These are phyloP conservation scores for Ophthalmolycus amberensis DNA, from an alignment of 2,113 vertebrate genomes.

Conservation along the genomic window DNA sequence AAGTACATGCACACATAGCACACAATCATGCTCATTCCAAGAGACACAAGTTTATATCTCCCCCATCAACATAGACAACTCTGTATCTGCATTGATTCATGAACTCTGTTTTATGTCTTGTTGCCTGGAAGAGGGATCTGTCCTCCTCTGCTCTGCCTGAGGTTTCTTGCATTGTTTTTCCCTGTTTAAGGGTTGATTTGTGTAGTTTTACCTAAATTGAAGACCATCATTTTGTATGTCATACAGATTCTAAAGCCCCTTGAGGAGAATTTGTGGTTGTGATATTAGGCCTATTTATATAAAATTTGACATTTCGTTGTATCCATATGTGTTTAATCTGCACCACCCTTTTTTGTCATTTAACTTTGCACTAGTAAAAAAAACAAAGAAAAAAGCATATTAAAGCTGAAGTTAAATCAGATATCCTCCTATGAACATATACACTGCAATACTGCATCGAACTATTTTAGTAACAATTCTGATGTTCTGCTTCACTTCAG, in stretches of 20 bases:
- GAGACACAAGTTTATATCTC: neutral
- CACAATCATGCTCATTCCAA: neutral
- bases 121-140: neutral
- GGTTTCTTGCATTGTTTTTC: neutral
- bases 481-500: neutral
- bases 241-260: neutral
- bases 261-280: neutral
- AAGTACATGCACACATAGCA: neutral
- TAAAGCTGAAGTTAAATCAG: too few relatives aligned
- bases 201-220: neutral
- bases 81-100: neutral
- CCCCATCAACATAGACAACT: neutral
- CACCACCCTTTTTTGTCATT: neutral
- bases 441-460: neutral
- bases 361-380: neutral
- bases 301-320: neutral
- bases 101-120: neutral
- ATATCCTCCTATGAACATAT: too few relatives aligned
- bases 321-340: too few relatives aligned
- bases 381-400: too few relatives aligned
- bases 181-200: neutral
- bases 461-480: neutral
- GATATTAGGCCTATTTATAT: too few relatives aligned
- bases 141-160: neutral
- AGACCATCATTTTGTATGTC: neutral